A percentile compares a stretch with the other conserved stretches of the same genome.
Conservation (phyloP, 2,113 vertebrate species). For the Channa maculata region DNA sequence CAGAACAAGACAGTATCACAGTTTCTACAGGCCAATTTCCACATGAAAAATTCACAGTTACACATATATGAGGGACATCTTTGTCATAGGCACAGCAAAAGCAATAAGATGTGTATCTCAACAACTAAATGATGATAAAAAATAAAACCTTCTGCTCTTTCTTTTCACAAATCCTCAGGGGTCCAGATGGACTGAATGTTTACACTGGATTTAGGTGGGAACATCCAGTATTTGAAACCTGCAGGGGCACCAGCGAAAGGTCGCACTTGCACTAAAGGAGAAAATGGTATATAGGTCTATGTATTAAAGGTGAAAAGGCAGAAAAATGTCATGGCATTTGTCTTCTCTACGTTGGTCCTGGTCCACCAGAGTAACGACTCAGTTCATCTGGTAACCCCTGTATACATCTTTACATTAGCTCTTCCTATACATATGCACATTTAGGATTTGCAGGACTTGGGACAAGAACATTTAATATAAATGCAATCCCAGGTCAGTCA, state of each 20-base stretch:
- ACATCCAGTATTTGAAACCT: conserved; percentile 3
- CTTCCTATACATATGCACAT: conserved; percentile 70
- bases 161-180: conserved; percentile 47
- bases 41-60: conserved; percentile 75
- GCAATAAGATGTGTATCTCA: conserved; percentile 62
- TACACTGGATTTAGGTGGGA: conserved; percentile 48
- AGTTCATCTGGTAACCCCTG: conserved; percentile 56
- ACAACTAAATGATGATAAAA: conserved; percentile 55
- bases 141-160: conserved; percentile 66
- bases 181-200: conserved; percentile 62
- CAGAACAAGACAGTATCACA: conserved; percentile 78
- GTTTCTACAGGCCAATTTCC: conserved; percentile 72
- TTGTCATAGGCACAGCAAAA: conserved; percentile 78
- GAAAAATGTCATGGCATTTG: conserved; percentile 5
- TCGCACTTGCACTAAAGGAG: conserved; percentile 18
- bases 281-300: background rate
- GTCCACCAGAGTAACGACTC: conserved; percentile 55
- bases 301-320: conserved; percentile 25
- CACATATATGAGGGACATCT: conserved; percentile 61
- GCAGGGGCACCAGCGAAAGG: conserved; percentile 22
- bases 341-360: conserved; percentile 18
- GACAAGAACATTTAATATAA: conserved; percentile 82
- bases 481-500: conserved; percentile 75
- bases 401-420: conserved; percentile 55
- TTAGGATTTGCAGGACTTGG: conserved; percentile 65